Evolutionary conservation across 2,797 vertebrate species (phyloP).

Genomic region (Lycodopsis pacificus): DNA sequence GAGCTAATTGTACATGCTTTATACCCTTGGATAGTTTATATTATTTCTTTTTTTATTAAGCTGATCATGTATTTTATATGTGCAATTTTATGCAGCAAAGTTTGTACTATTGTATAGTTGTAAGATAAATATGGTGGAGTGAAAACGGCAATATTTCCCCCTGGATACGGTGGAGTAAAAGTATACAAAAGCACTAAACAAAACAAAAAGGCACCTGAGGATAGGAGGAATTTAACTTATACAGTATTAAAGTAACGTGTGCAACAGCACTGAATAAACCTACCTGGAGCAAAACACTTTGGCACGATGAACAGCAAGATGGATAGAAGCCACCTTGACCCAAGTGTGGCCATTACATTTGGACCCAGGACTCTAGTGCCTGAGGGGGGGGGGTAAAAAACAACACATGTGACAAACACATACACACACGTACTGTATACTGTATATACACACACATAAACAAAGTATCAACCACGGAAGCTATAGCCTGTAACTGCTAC

Average conservation of each 20-base stretch:
- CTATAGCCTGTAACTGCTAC: background rate
- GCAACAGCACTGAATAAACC: background rate
- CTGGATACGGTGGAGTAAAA: background rate
- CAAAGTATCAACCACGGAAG: background rate
- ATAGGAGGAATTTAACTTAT: accelerated
- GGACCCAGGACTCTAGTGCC: slow-evolving; percentile 34
- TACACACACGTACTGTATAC: too few relatives aligned
- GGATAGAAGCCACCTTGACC: slow-evolving; percentile 54
- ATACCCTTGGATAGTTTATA: background rate
- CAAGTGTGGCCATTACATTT: slow-evolving; percentile 69
- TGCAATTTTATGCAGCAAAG: background rate
- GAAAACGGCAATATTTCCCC: background rate
- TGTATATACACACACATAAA: background rate
- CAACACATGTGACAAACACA: too few relatives aligned
- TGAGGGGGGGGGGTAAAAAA: slow-evolving; percentile 16
- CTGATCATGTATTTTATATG: background rate
- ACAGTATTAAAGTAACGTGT: background rate
- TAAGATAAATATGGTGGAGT: background rate
- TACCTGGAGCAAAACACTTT: slow-evolving; percentile 52
- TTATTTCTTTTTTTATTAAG: background rate
- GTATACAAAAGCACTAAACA: background rate
- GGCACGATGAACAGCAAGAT: slow-evolving; percentile 51
- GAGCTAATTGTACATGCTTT: background rate
- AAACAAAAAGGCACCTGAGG: background rate
- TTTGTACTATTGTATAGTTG: background rate